These are phyloP conservation scores for Meiosimyza decipiens DNA, from an alignment of 2,888 invertebrate genomes.

Conservation along the genomic window DNA sequence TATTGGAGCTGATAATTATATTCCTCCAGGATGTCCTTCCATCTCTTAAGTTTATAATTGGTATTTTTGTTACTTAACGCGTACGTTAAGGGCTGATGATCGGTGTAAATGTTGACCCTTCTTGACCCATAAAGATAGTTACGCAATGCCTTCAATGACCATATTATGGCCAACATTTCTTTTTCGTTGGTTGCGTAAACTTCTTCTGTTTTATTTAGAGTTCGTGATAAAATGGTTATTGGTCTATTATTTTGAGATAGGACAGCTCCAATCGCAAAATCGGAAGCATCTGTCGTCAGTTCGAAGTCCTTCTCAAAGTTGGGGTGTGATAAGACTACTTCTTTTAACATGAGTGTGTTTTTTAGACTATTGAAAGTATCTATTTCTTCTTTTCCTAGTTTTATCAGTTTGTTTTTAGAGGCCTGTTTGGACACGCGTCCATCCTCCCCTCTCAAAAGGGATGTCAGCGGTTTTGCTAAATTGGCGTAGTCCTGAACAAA, in stretches of 20 bases:
- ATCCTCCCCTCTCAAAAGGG: conserved; percentile 22
- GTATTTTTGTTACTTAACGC: conserved; percentile 33
- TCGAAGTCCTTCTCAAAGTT: too few relatives aligned
- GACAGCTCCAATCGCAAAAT: too few relatives aligned
- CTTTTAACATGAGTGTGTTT: too few relatives aligned
- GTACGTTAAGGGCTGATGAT: neutral
- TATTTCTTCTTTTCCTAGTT: too few relatives aligned
- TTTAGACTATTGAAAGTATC: too few relatives aligned
- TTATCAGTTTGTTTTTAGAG: too few relatives aligned
- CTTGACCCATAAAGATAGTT: conserved; percentile 5
- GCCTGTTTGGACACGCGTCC: neutral
- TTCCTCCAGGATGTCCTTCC: conserved; percentile 36
- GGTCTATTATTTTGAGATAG: neutral
- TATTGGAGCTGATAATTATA: conserved; percentile 32
- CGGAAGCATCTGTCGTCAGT: too few relatives aligned
- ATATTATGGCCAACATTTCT: conserved; percentile 1
- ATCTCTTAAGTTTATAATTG: conserved; percentile 36
- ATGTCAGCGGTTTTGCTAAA: conserved; percentile 17
- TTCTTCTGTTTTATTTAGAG: neutral
- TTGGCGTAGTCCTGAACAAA: conserved; percentile 17
- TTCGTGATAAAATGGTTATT: conserved; percentile 10
- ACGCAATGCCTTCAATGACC: conserved; percentile 1
- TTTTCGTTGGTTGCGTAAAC: neutral
- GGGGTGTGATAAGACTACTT: too few relatives aligned
- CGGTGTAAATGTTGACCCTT: too few relatives aligned